Evolutionary conservation across 2,888 invertebrate genomes (phyloP).

Genomic region (Xanthorhoe spadicearia): DNA sequence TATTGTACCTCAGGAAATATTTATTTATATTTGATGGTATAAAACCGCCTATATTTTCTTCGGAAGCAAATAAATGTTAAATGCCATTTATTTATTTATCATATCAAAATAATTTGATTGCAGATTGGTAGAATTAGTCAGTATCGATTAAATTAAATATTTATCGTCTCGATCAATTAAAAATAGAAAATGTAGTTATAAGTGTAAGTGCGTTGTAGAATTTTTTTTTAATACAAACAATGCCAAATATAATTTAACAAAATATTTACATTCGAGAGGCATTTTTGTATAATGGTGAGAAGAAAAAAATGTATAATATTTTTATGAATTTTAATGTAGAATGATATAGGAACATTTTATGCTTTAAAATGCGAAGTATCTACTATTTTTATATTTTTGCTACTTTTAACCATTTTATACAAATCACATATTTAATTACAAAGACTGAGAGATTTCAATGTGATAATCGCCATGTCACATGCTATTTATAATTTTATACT

Average conservation of each 20-base stretch:
- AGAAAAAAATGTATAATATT: neutral
- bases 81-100: no score
- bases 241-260: conserved; percentile 5
- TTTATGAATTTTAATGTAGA: conserved; percentile 1
- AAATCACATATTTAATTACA: conserved; percentile 6
- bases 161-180: no score
- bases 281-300: conserved; percentile 14
- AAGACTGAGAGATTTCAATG: conserved; percentile 32
- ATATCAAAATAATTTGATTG: neutral
- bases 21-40: no score
- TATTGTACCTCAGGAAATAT: no score
- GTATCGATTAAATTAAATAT: neutral
- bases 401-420: conserved; percentile 4
- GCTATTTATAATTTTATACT: conserved; percentile 9
- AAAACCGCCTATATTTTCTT: no score
- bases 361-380: neutral
- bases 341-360: conserved; percentile 7
- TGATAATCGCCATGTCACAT: conserved; percentile 30
- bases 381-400: neutral
- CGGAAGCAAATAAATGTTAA: no score
- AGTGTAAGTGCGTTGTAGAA: conserved; percentile 10
- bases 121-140: neutral
- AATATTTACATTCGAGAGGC: neutral
- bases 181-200: neutral
- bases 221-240: conserved; percentile 9